Evolutionary conservation across 2,888 invertebrate species (phyloP), one percentile per base, ranked within the genome.

Genomic region (Ganaspis brasiliensis): DNA sequence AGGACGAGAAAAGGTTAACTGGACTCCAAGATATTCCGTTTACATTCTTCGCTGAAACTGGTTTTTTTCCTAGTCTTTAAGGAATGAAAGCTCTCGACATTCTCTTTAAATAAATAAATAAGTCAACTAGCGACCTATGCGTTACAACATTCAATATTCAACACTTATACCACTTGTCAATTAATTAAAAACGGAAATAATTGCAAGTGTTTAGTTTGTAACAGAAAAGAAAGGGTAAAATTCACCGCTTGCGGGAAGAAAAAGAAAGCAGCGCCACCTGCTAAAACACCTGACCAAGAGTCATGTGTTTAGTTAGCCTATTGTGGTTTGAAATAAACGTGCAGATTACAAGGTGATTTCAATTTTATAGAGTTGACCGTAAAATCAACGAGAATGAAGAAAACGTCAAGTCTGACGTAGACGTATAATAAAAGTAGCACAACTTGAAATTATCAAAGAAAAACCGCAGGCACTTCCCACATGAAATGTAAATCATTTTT

Each of bases 21-120:
- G 89, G 88, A 88, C 88, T 86, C 85, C 84, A 45, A 78, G 76
- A 85, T 88, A 88, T 89, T 88, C 87, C 89, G 88, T 89, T 89
- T 89, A 84, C 86, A 87, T 88, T 88, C 87, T 87, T 86, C 84
- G 79, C 21, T 76, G 81, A 81, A 85, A 86, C 88, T 86, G 88
- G 89, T 89, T 89, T 89, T 85, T 80, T 84, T 85, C 82, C 82
- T 84, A 82, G 80, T 77, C 72, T 19, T 19, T 9, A 52, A 16
- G 16, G 16, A 19, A 61, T 10, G 10, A 6, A 10, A 37, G 14
- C 12, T 37, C 10, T 21, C 35, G 35, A 61, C 45, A 71, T 12
- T 37, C 19, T 19, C 10, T 4, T 19, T 57, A 14, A 26, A 12
- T 8, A 55, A 31, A 59, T 61, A 61, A 37, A 61, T 19, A 37